Evolutionary conservation across 2,113 vertebrate species (phyloP), one percentile per base, ranked within the genome.

Genomic region (Regulus satrapa): DNA sequence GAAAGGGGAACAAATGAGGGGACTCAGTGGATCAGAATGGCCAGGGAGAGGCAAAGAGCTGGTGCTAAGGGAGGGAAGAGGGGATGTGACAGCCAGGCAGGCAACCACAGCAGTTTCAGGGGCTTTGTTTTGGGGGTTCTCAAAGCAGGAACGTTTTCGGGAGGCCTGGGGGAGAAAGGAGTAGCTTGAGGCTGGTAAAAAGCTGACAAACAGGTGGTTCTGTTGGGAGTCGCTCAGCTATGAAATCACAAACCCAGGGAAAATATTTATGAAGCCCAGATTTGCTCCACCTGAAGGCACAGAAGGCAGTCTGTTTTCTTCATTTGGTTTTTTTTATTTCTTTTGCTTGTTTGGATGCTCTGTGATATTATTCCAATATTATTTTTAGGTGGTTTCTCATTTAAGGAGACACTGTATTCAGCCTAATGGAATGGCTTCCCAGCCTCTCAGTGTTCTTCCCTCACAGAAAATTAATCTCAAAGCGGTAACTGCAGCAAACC

Each of bases 281-380:
- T 89, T 66, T 79, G 54, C 87, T 89, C 66, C 71, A 94, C 93
- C 89, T 94, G 74, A 95, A 91, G 80, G 89, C 66, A 89, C 62
- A 87, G 64, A 62, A 89, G 45, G 74, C 49, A 91, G 54, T 31
- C 81, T 89, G 71, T 11, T 95, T 85, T 73, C 78, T 95, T 91
- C 34, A 59, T 84, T 91, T 40, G 11, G n/a, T n/a, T n/a, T 19
- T 85, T 81, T 90, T 82, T 63, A 38, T 74, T 86, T 75, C 75
- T 91, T 92, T 68, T 74, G 26, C 59, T 91, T 95, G 69, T 95
- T 95, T 89, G 83, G 89, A 91, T 89, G 64, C 62, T 88, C 66
- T 94, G 52, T 89, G 84, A 61, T 91, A 89, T 52, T 89, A 87
- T 85, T 89, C 49, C 84, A 94, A 4, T 56, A 67, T 54, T 61